Evolutionary conservation across 2,888 invertebrate genomes (phyloP), one percentile per base, ranked within the genome.

Genomic region (Dasypolia templi): DNA sequence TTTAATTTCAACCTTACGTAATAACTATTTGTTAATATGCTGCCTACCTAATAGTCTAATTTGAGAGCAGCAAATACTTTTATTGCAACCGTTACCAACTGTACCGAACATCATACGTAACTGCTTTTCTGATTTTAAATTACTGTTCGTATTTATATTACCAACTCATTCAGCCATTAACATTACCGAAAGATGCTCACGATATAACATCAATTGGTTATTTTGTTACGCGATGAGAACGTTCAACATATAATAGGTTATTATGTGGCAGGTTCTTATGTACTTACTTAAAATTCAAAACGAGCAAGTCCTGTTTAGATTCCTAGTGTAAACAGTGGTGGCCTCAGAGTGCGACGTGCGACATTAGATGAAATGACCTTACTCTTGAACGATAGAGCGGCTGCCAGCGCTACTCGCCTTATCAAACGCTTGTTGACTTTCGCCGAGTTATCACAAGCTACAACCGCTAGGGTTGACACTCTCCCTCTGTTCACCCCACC

Each of bases 381-480:
- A 94, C 93, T 95, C 96, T 96, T 96, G 96, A 96, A 95, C 95
- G 95, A 95, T 95, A 95, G 91, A 91, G 90, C 86, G 81, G 72
- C 72, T 39, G 89, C 86, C 39, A 44, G n/a, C n/a, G 19, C 32
- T 35, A 29, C 49, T 42, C 61, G 89, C 89, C 89, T 94, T 95
- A 94, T 95, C 94, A 89, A 89, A 79, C 90, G 91, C 91, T 92
- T 92, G 92, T 93, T 92, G 92, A 90, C 89, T 90, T 88, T 90
- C 87, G 83, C 87, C 87, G 83, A 89, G 89, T 90, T 92, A 90
- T 90, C 69, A 88, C 39, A 49, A 85, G 74, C 75, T 63, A 70
- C 73, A 61, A 67, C 77, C 7, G 67, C 66, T 68, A 87, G 85
- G 86, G 86, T 64, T 86, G 76, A 58, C 80, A 69, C 62, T 75